Evolutionary conservation across 2,797 vertebrate species (phyloP), one percentile per base, ranked within the genome.

Genomic region (Protosalanx chinensis): DNA sequence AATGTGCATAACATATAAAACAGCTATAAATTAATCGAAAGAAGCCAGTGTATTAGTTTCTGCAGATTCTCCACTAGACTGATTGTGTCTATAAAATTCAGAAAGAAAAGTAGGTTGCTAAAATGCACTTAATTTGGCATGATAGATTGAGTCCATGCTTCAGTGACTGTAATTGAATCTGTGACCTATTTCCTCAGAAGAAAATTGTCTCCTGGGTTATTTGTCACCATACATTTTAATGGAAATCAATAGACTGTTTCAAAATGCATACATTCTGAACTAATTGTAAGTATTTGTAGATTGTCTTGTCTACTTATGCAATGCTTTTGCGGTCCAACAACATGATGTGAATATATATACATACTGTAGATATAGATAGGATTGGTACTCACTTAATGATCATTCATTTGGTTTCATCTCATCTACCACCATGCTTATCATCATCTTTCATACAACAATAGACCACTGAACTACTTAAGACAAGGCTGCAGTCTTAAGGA

Each of bases 41-140:
- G 75, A 82, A 80, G 77, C 66, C 90, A 91, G 91, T 93, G 89
- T 93, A 94, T 95, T 92, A 92, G 92, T 93, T 92, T 85, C 88
- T 93, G 83, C 89, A 87, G 91, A 94, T 94, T 94, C 92, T 96
- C 93, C 90, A 94, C 96, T 95, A 92, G 91, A 93, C 93, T 93
- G 93, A 95, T 97, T 94, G 93, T 96, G 95, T 98, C 96, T 96
- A 96, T 98, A 97, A 97, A 96, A 98, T 96, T 97, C 94, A 92
- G 92, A 94, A 94, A 95, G 95, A 96, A 97, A 98, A 97, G 95
- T 98, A 98, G 97, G 97, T 98, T 98, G 96, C 97, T 98, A 98
- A 99, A 98, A 98, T 94, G 95, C 95, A 98, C 96, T 98, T 99
- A 98, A 99, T 99, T 98, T 99, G 96, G 95, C 96, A 97, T 99